Conservation (phyloP, 2,888 invertebrate species). For the Parnassius glacialis region DNA sequence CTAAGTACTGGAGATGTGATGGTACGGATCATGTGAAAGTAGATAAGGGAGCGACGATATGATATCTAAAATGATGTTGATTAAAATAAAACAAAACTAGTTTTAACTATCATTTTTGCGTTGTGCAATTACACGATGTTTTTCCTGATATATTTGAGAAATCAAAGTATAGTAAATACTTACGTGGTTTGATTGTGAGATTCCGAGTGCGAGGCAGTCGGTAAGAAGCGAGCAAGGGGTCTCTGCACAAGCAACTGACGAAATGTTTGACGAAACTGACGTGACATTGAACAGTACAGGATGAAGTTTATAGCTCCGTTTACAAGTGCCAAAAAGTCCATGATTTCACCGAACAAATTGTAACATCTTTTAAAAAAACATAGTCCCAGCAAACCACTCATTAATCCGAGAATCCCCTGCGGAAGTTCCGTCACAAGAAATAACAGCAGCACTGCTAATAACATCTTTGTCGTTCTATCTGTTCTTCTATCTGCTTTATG, state of each 20-base stretch:
- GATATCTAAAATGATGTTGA: too few relatives aligned
- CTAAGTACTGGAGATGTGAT: too few relatives aligned
- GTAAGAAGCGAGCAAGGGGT: conserved; percentile 68
- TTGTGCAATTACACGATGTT: too few relatives aligned
- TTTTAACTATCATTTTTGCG: too few relatives aligned
- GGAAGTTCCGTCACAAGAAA: conserved; percentile 95
- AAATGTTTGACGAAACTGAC: conserved; percentile 89
- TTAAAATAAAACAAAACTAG: too few relatives aligned
- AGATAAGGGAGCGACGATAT: too few relatives aligned
- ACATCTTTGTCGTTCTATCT: conserved; percentile 93
- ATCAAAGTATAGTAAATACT: conserved; percentile 46
- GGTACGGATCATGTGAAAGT: too few relatives aligned
- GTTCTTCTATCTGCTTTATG: conserved; percentile 68
- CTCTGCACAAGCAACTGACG: conserved; percentile 72
- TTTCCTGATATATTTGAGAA: too few relatives aligned
- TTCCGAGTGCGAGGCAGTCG: conserved; percentile 81
- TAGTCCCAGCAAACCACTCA: conserved; percentile 75
- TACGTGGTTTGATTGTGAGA: conserved; percentile 80
- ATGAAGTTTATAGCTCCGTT: conserved; percentile 97
- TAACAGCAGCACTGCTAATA: conserved; percentile 91
- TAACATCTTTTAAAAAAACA: conserved; percentile 91
- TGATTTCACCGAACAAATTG: conserved; percentile 89
- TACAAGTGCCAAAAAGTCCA: conserved; percentile 94
- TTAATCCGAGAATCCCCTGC: conserved; percentile 83
- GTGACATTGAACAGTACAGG: conserved; percentile 96